Conservation (phyloP, 2,113 vertebrate species). For the Alouatta palliata region DNA sequence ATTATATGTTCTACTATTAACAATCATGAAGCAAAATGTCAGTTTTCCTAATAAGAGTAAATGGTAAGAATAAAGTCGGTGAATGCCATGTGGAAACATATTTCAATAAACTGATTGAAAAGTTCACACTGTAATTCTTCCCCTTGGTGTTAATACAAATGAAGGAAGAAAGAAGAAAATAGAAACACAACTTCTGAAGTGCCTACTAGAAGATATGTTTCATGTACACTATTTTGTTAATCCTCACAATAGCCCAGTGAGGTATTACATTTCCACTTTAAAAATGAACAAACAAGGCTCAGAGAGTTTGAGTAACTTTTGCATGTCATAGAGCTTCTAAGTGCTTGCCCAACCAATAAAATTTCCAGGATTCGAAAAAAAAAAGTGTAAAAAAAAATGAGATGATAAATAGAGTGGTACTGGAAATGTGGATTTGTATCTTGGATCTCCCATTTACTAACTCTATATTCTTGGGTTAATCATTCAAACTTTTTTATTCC, state of each 20-base stretch:
- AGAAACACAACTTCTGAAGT: background rate
- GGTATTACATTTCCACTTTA: background rate
- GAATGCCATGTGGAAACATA: background rate
- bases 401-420: background rate
- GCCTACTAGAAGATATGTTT: background rate
- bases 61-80: background rate
- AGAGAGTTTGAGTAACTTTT: background rate
- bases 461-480: background rate
- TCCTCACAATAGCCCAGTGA: background rate
- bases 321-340: background rate
- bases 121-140: background rate
- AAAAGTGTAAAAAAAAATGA: background rate
- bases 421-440: background rate
- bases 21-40: background rate
- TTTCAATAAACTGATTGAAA: background rate
- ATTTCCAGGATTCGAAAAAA: background rate
- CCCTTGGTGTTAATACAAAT: background rate
- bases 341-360: background rate
- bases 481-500: background rate
- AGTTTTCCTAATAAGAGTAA: background rate
- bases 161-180: background rate
- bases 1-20: background rate
- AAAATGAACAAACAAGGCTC: background rate
- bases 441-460: background rate
- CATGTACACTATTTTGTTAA: background rate